Evolutionary conservation across 1,140 invertebrate genomes (phyloP).

Genomic region (Meteorus sp.): DNA sequence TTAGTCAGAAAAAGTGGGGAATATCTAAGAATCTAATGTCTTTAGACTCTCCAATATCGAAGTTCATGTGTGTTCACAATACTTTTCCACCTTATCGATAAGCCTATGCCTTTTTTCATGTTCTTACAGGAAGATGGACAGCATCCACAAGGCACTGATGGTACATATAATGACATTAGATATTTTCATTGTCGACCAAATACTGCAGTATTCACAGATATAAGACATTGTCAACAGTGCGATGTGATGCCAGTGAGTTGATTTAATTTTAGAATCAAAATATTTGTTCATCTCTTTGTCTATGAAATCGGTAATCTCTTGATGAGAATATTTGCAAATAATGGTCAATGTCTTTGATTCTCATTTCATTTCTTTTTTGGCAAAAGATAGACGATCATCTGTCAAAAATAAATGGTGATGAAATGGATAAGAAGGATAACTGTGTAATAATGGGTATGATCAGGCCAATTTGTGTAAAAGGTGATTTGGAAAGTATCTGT

Average conservation of each 20-base stretch:
- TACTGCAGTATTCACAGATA: constrained; percentile 76
- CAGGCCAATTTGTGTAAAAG: constrained; percentile 70
- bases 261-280: no score
- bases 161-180: constrained; percentile 70
- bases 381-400: constrained; percentile 22
- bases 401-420: constrained; percentile 31
- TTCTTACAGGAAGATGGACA: constrained; percentile 68
- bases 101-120: no score
- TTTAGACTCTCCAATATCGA: no score
- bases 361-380: constrained; percentile 30
- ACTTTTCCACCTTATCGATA: no score
- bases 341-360: constrained; percentile 56
- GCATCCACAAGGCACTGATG: constrained; percentile 69
- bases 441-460: constrained; percentile 78
- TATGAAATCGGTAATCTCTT: no score
- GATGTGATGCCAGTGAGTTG: constrained; percentile 73
- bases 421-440: constrained; percentile 70
- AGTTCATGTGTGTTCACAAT: background rate
- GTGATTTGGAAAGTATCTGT: constrained; percentile 69
- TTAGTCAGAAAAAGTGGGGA: constrained; percentile 27
- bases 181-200: constrained; percentile 73
- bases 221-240: constrained; percentile 69
- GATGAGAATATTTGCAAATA: no score
- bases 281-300: no score
- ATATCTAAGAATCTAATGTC: no score